Base-by-base conservation (phyloP, 2,113 vertebrate species). In the Bos javanicus region DNA sequence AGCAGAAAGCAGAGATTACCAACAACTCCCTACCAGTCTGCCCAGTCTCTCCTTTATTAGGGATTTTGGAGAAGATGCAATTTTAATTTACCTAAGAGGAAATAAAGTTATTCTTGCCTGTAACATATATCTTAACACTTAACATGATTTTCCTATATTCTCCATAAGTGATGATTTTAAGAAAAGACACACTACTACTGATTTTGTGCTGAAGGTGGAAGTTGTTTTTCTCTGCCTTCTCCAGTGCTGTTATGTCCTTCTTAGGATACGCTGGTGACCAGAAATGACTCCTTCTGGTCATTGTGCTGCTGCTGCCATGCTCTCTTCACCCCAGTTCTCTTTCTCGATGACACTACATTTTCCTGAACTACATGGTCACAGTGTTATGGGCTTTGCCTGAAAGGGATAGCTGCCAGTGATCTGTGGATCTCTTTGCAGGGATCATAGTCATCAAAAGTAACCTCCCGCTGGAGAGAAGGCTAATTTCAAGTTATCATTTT, bases 381-480 rank as follows among this genome's bases (percentile, higher is more conserved):
- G 30, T 15, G 10, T 28, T 84, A 67, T 10, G 50, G 26, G 52
- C 57, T 92, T 94, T 90, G 80, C 46, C 81, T 71, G 26, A 67
- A 82, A 54, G 19, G 52, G 86, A 43, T 10, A 57, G 83, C 62
- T 89, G 57, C 62, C 82, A 59, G 5, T 71, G 56, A 95, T 80
- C n/a, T 97, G 67, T 80, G 52, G 48, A 36, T 96, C 71, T 95
- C 80, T 62, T 48, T 80, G 46, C 28, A 57, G 30, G 46, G 56
- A 54, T 97, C 46, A 87, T 71, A 87, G 86, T 87, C 91, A 96
- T 81, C 52, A 30, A 95, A 93, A 93, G 46, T 39, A 62, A 93
- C 2, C 14, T 71, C 46, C 96, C 50, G 56, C 26, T 28, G 90
- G 52, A 25, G 74, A 19, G 89, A 92, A 48, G 81, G 28, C 4